Percentiles rank a stretch among this genome's conserved stretches.
phyloP scores from a whole-genome alignment of 2,113 vertebrate genomes.

The Lichenostomus cassidix region DNA sequence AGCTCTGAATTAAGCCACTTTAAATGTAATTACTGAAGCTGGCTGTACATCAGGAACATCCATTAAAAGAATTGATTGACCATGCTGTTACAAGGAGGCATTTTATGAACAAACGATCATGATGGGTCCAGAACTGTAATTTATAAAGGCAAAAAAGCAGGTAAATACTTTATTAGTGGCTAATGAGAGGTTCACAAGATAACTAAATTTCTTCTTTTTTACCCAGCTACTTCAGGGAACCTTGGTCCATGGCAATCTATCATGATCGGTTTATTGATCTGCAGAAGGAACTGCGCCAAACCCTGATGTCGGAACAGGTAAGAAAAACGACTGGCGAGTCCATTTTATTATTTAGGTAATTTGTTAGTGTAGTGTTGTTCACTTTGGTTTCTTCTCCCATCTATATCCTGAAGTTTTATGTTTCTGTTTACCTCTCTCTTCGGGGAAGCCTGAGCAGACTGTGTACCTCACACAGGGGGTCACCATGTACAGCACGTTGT shows the following conservation, averaged over 20 bases:
- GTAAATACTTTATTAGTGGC: conserved; percentile 83
- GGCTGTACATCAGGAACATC: conserved; percentile 91
- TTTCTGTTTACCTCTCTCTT: not conserved
- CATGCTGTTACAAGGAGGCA: conserved; percentile 82
- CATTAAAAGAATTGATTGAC: conserved; percentile 97
- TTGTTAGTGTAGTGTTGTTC: conserved; percentile 46
- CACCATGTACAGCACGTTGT: not conserved
- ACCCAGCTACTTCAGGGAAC: conserved; percentile 89
- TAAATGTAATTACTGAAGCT: conserved; percentile 92
- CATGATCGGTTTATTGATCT: conserved; percentile 94
- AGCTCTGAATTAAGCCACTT: conserved; percentile 92
- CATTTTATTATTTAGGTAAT: conserved; percentile 49
- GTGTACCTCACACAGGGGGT: fast-evolving
- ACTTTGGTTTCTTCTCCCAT: conserved; percentile 46
- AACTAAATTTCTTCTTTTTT: conserved; percentile 74
- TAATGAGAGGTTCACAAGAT: conserved; percentile 80
- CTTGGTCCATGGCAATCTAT: conserved; percentile 87
- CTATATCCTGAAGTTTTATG: not conserved
- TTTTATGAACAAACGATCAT: conserved; percentile 88
- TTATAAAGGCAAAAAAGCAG: conserved; percentile 80
- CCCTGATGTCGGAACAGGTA: conserved; percentile 72
- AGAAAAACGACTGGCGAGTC: conserved; percentile 53
- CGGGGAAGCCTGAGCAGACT: not conserved
- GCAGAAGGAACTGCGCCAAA: conserved; percentile 84
- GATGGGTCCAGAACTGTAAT: conserved; percentile 81